These are phyloP conservation scores for Pristiophorus japonicus DNA, from an alignment of 2,113 vertebrate species.

Conservation along the genomic window DNA sequence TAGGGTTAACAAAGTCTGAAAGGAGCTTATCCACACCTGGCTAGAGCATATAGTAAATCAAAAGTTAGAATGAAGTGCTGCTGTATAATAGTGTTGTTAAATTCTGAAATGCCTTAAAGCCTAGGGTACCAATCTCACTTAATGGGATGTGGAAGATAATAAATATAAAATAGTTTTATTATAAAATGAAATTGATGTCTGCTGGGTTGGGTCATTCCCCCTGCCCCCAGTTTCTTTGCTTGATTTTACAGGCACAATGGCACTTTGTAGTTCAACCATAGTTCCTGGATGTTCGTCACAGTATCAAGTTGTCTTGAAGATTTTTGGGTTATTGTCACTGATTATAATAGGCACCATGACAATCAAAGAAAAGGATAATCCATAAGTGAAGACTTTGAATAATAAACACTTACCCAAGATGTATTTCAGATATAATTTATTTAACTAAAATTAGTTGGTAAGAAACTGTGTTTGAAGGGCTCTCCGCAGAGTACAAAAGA, in stretches of 20 bases:
- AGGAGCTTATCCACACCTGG: not conserved
- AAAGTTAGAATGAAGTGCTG: not conserved
- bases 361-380: not conserved
- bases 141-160: not conserved
- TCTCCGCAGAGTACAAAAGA: not conserved
- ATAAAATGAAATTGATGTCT: not conserved
- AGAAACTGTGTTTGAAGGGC: not conserved
- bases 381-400: not conserved
- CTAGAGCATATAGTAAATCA: not conserved
- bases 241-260: not conserved
- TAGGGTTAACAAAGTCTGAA: not conserved
- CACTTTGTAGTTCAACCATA: not conserved
- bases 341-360: not conserved
- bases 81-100: not conserved
- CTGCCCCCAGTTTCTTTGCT: not conserved
- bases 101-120: not conserved
- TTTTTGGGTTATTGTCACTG: not conserved
- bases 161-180: not conserved
- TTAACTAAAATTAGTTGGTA: not conserved
- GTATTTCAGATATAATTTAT: not conserved
- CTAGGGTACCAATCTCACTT: not conserved
- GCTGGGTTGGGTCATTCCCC: not conserved
- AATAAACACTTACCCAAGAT: not conserved
- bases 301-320: not conserved
- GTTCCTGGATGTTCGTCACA: not conserved